phyloP scores from a whole-genome alignment of 2,797 vertebrate genomes.

The Notoglanidium macrostoma region DNA sequence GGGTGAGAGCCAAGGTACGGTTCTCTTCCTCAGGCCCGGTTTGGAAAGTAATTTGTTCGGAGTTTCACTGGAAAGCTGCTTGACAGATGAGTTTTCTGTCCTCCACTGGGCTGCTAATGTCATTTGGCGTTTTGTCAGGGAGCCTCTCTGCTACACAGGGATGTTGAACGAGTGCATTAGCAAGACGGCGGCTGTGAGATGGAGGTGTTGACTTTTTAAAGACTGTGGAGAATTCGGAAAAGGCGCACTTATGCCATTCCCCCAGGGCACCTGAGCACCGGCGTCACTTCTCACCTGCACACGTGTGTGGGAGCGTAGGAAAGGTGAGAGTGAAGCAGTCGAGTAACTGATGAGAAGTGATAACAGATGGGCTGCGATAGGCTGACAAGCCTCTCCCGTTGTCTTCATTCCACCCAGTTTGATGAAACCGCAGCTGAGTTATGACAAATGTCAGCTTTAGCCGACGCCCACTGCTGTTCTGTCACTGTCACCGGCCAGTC shows the following conservation, averaged over 20 bases:
- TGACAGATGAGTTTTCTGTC: conserved; percentile 46
- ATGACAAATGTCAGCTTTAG: conserved; percentile 87
- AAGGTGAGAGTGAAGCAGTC: conserved; percentile 40
- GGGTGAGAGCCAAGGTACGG: conserved; percentile 17
- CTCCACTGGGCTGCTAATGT: conserved; percentile 45
- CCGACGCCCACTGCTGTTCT: conserved; percentile 79
- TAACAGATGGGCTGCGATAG: conserved; percentile 74
- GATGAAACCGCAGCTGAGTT: conserved; percentile 92
- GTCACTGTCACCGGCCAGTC: conserved; percentile 85
- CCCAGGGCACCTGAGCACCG: not conserved
- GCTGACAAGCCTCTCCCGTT: conserved; percentile 66
- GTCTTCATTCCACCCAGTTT: conserved; percentile 67
- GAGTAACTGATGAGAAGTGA: conserved; percentile 65
- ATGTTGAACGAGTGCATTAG: conserved; percentile 27
- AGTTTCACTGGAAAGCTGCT: conserved; percentile 44
- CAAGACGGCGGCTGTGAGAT: not conserved
- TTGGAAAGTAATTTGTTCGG: conserved; percentile 39
- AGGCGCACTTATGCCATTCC: not conserved
- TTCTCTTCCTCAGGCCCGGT: conserved; percentile 15
- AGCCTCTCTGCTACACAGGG: conserved; percentile 24
- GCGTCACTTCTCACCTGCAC: not conserved
- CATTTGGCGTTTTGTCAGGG: conserved; percentile 53
- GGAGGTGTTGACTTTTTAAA: conserved; percentile 31
- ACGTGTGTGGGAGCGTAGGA: conserved; percentile 3
- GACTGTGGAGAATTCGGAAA: not conserved